Evolutionary conservation across 2,113 vertebrate genomes (phyloP), one percentile per base, ranked within the genome.

Genomic region (Gavia stellata): DNA sequence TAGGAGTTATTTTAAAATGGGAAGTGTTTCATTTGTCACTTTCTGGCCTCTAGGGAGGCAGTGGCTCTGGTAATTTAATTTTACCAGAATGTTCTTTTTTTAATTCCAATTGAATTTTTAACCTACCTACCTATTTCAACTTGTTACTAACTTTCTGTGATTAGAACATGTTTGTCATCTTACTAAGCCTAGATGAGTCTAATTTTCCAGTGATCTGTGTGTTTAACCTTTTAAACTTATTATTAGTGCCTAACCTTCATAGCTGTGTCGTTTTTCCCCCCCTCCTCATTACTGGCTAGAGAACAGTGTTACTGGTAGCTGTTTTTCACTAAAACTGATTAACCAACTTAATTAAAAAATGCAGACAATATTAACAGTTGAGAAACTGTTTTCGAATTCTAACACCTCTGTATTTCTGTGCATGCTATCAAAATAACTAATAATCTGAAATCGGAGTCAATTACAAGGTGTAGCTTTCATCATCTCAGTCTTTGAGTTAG

Each of bases 261-360:
- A 84, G 56, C 26, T 87, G 17, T 55, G 31, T 56, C 0, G 12
- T 17, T 31, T n/a, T 45, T 71, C 0, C 0, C 2, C 11, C 20
- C 5, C 4, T 17, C 18, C 31, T 58, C 33, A 12, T 59, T 83
- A 23, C 25, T 79, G 24, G 2, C 17, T 81, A 29, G 31, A 66
- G 24, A 78, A 21, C 9, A 53, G 25, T 61, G 8, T 72, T 80
- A 44, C 21, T 81, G 55, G 33, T 67, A 49, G 42, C 56, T 66
- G 21, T 82, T 77, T 86, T 70, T 31, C 20, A 23, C 29, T 77
- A 25, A 59, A 73, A 24, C 9, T 28, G 14, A 6, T 87, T 74
- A 24, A 63, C 61, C 16, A 45, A 24, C 28, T 53, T 62, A 36
- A 62, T 55, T 68, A 0, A 42, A 65, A 81, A 55, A 25, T 20